Conservation (phyloP, 2,888 invertebrate genomes). For the Yponomeuta evonymella region DNA sequence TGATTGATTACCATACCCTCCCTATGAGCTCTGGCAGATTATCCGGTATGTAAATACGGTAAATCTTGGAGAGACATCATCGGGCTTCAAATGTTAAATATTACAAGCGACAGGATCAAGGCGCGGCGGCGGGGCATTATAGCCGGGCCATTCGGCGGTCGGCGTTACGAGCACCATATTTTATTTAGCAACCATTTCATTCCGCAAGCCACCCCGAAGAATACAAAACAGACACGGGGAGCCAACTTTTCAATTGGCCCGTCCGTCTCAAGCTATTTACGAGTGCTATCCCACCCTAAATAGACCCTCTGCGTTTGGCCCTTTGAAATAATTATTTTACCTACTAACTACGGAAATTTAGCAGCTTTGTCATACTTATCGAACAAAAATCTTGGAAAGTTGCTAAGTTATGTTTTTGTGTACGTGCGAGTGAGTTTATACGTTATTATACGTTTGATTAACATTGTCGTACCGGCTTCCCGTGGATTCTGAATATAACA, state of each 20-base stretch:
- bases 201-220: slow-evolving; percentile 28
- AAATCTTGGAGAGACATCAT: slow-evolving; percentile 1
- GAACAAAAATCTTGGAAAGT: not conserved
- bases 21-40: not conserved
- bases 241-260: slow-evolving; percentile 8
- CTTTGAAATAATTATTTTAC: not conserved
- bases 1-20: not conserved
- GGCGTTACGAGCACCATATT: slow-evolving; percentile 47
- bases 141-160: slow-evolving; percentile 36
- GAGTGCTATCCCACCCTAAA: not conserved
- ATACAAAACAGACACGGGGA: slow-evolving; percentile 4
- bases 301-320: too few relatives aligned
- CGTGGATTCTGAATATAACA: not conserved
- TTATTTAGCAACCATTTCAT: slow-evolving; percentile 49
- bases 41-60: not conserved
- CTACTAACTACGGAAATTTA: not conserved
- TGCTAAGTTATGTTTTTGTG: not conserved
- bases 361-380: not conserved
- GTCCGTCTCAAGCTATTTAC: not conserved
- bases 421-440: not conserved
- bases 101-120: slow-evolving; percentile 33
- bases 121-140: slow-evolving; percentile 8
- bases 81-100: slow-evolving; percentile 40
- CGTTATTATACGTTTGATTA: too few relatives aligned
- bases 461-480: not conserved